Base-by-base conservation (phyloP, 30 jellyfish, hydroid and myxozoan species). In the Aurelia coerulea region DNA sequence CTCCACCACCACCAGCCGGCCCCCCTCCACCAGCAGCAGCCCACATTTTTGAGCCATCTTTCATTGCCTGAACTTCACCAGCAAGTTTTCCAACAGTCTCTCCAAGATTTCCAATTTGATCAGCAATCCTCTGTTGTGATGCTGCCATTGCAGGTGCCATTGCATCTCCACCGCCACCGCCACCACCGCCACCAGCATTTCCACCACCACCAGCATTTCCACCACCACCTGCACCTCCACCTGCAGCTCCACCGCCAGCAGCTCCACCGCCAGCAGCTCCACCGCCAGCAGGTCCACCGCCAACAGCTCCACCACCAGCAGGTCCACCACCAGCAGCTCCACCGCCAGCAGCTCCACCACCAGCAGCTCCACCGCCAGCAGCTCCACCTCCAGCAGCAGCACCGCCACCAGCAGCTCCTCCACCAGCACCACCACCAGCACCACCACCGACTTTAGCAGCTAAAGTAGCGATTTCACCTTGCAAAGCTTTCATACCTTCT, bases 51-150 rank as follows among this genome's bases (percentile, higher is more conserved):
- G 96, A 80, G 54, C 35, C 65, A 60, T 90, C 93, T 62, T 88
- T 93, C 97, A 93, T 88, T 3, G 90, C 95, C 88, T 93, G 97
- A 7, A 93, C 88, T 66, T 93, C 97, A 17, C 97, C 98, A 39
- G 93, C 97, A 32, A 93, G 90, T 64, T 88, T 88, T 17, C 93
- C 93, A 13, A 93, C 90, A 5, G 97, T 77, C 63, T 90, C 85
- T 42, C 94, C 94, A 33, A 90, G 75, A 71, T 42, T 53, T 19
- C 89, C 94, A 53, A 90, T n/a, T 34, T 83, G 81, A 75, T 58
- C 79, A 33, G 89, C 77, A 2, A 87, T 60, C 63, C 77, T 87
- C 31, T 74, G 88, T 50, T 86, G 95, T 12, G 96, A 79, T 62
- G 89, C 96, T 34, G 93, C 93, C 75, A 93, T 49, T 0, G 97